These are phyloP conservation scores for Grantiella picta DNA, from an alignment of 2,113 vertebrate species.

Conservation along the genomic window DNA sequence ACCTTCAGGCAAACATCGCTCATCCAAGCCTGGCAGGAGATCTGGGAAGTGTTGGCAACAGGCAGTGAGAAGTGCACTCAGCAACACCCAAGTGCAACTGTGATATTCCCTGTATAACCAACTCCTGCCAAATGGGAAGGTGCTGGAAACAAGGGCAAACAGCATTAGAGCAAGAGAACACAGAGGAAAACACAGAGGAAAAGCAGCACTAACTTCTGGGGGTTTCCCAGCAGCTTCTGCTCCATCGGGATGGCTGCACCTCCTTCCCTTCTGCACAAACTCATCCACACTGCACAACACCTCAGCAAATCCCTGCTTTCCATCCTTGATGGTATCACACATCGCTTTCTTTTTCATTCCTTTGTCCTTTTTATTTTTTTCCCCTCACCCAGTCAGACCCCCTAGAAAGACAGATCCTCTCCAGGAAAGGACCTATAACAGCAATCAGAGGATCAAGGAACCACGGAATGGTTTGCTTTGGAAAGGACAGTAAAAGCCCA, in stretches of 20 bases:
- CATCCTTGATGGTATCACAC: background rate
- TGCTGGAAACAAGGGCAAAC: background rate
- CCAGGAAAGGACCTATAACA: background rate
- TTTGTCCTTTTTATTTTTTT: too few species aligned
- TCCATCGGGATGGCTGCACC: background rate
- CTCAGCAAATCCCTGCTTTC: accelerated
- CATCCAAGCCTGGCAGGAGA: background rate
- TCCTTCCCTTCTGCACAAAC: background rate
- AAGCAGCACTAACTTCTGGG: accelerated
- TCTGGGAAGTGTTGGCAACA: background rate
- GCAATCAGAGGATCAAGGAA: background rate
- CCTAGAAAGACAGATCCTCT: background rate
- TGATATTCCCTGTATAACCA: accelerated
- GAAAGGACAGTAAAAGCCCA: background rate
- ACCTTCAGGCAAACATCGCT: background rate
- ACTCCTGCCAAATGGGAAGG: accelerated
- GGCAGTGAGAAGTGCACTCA: accelerated
- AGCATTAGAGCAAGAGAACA: background rate
- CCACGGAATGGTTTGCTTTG: background rate
- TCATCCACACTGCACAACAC: accelerated
- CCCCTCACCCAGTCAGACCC: background rate
- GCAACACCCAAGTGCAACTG: background rate
- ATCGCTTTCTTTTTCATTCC: accelerated
- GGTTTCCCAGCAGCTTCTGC: background rate
- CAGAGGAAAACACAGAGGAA: background rate